Base-by-base conservation (phyloP, 2,113 vertebrate species). In the Gambusia affinis region DNA sequence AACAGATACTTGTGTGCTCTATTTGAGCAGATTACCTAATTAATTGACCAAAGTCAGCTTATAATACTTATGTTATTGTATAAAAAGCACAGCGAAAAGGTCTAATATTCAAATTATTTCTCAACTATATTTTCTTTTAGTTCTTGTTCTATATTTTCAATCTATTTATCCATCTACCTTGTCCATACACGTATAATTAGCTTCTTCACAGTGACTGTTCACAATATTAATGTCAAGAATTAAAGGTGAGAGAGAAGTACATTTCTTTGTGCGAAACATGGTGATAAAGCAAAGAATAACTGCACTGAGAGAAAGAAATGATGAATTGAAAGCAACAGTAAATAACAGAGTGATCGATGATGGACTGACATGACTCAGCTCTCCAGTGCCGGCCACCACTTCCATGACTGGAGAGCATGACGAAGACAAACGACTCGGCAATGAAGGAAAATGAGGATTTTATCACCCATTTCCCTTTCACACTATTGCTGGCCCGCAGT, bases 361-460 rank as follows among this genome's bases (percentile, higher is more conserved):
- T 76, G 72, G 75, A 68, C 85, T 81, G 84, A 87, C 64, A 70
- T 85, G 88, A 92, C 90, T 89, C 91, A 85, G 89, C 89, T 85
- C 84, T 79, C 67, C 12, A 39, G 81, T 76, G 90, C 84, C 60
- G 73, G 78, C 88, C 87, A 80, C 79, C 81, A 78, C 89, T 86
- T 86, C 85, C 78, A 78, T 81, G 88, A 89, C 83, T 81, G 84
- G 79, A 73, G 78, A 89, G 85, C 83, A 39, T 37, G 87, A 92
- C 77, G 70, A 83, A 92, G 92, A 92, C 89, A 91, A 94, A 92
- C 28, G 82, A 89, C 85, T 82, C 63, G 14, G 89, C 90, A 87
- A 90, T 91, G 88, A 90, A 87, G 75, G 87, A 90, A 91, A 92
- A 91, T 92, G 89, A 92, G 90, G 81, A 89, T 92, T 92, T 94